Conservation (phyloP, 1,140 invertebrate genomes). For the Drepana arcuata region DNA sequence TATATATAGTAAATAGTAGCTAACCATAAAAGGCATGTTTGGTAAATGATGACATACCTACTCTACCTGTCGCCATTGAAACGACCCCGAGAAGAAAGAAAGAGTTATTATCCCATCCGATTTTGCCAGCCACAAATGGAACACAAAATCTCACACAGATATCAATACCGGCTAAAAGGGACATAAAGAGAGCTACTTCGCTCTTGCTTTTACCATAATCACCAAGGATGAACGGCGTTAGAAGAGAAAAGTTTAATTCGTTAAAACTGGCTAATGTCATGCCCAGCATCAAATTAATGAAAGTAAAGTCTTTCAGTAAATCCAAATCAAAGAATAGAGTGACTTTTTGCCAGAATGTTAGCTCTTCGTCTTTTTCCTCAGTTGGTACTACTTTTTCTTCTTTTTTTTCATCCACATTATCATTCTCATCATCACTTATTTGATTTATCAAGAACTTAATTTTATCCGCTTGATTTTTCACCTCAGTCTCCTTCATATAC, state of each 20-base stretch:
- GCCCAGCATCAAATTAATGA: slow-evolving; percentile 78
- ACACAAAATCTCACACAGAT: slow-evolving; percentile 74
- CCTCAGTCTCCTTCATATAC: slow-evolving; percentile 50
- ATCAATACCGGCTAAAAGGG: slow-evolving; percentile 74
- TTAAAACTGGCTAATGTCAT: slow-evolving; percentile 78
- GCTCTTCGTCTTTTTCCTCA: slow-evolving; percentile 35
- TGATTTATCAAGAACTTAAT: slow-evolving; percentile 30
- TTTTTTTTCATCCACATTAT: slow-evolving; percentile 34
- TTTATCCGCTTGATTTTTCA: slow-evolving; percentile 30
- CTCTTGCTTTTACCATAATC: slow-evolving; percentile 74
- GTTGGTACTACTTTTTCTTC: slow-evolving; percentile 21
- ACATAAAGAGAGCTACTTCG: slow-evolving; percentile 76
- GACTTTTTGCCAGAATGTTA: slow-evolving; percentile 68
- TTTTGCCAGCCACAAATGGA: slow-evolving; percentile 76
- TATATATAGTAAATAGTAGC: neutral
- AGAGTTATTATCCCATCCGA: slow-evolving; percentile 76
- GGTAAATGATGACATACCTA: slow-evolving; percentile 73
- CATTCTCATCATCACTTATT: slow-evolving; percentile 19
- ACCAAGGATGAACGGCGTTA: slow-evolving; percentile 78
- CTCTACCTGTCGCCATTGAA: slow-evolving; percentile 76
- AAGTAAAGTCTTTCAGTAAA: slow-evolving; percentile 76
- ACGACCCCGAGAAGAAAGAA: slow-evolving; percentile 79
- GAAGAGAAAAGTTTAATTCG: slow-evolving; percentile 79
- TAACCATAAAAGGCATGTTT: slow-evolving; percentile 1
- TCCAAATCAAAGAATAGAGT: slow-evolving; percentile 78